Percentiles rank a stretch among this genome's conserved stretches.
phyloP scores from a whole-genome alignment of 2,797 vertebrate species.

The Myioborus miniatus region DNA sequence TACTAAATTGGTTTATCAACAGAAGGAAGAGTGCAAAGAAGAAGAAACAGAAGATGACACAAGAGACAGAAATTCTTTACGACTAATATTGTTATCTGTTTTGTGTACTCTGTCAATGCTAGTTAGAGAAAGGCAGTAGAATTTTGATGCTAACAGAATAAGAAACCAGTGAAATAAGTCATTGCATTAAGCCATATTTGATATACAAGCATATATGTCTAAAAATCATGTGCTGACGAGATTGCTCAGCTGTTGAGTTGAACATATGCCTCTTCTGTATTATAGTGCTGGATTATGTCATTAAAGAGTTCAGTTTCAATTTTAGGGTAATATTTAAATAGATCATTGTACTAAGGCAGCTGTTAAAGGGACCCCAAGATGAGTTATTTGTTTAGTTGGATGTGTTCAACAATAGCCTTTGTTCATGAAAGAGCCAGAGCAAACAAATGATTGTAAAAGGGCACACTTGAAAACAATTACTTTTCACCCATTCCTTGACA shows the following conservation, averaged over 20 bases:
- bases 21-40: slow-evolving; percentile 26
- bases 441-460: slow-evolving; percentile 88
- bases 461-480: slow-evolving; percentile 87
- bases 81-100: background rate
- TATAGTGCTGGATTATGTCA: slow-evolving; percentile 79
- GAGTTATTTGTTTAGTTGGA: slow-evolving; percentile 86
- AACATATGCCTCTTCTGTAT: slow-evolving; percentile 74
- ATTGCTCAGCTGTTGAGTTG: slow-evolving; percentile 75
- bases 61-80: slow-evolving; percentile 31
- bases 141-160: slow-evolving; percentile 14
- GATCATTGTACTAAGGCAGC: slow-evolving; percentile 83
- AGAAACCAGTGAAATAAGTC: slow-evolving; percentile 23
- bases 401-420: slow-evolving; percentile 86
- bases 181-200: slow-evolving; percentile 35
- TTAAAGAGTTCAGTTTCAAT: slow-evolving; percentile 84
- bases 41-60: slow-evolving; percentile 41
- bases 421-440: slow-evolving; percentile 84
- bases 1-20: slow-evolving; percentile 54
- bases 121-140: slow-evolving; percentile 32
- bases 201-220: slow-evolving; percentile 66
- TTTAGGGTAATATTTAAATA: slow-evolving; percentile 83
- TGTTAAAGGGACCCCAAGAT: slow-evolving; percentile 84
- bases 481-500: slow-evolving; percentile 84
- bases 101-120: background rate
- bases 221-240: slow-evolving; percentile 73